Evolutionary conservation across 23 tunicate species (phyloP).

Genomic region (Ciona savignyi): DNA sequence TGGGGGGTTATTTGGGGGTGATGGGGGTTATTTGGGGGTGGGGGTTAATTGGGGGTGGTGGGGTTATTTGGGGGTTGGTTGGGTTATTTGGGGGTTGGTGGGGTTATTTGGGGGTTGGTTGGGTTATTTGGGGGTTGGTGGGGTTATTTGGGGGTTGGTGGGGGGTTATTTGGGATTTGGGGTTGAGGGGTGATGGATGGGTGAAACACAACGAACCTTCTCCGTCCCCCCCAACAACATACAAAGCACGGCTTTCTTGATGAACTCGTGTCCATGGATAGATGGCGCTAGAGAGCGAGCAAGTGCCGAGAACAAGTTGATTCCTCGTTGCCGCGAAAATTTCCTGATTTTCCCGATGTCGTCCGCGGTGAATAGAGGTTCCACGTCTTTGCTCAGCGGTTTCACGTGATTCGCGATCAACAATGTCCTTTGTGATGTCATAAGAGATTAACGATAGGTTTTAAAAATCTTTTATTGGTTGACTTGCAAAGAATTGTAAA

Average conservation of each 20-base stretch:
- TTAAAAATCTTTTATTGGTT: too few species aligned
- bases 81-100: not conserved
- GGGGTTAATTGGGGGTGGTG: not conserved
- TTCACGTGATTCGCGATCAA: constrained; percentile 90
- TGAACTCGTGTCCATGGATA: constrained; percentile 92
- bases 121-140: not conserved
- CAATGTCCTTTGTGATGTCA: constrained; percentile 53
- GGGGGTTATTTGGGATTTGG: not conserved
- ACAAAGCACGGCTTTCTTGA: constrained; percentile 91
- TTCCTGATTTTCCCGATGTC: constrained; percentile 81
- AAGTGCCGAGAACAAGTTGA: constrained; percentile 69
- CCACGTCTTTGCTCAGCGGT: constrained; percentile 75
- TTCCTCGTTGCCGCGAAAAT: constrained; percentile 44
- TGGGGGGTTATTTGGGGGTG: not conserved
- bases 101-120: not conserved
- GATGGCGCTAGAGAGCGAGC: constrained; percentile 95
- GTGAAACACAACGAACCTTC: constrained; percentile 34
- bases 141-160: not conserved
- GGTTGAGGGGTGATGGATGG: too few species aligned
- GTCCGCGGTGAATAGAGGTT: constrained; percentile 55
- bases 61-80: too few species aligned
- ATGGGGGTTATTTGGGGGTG: not conserved
- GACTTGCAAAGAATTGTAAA: too few species aligned
- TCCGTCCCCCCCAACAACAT: constrained; percentile 95
- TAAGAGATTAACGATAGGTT: too few species aligned